phyloP scores from a whole-genome alignment of 2,113 vertebrate species.

The Phrynosoma blainvillii region DNA sequence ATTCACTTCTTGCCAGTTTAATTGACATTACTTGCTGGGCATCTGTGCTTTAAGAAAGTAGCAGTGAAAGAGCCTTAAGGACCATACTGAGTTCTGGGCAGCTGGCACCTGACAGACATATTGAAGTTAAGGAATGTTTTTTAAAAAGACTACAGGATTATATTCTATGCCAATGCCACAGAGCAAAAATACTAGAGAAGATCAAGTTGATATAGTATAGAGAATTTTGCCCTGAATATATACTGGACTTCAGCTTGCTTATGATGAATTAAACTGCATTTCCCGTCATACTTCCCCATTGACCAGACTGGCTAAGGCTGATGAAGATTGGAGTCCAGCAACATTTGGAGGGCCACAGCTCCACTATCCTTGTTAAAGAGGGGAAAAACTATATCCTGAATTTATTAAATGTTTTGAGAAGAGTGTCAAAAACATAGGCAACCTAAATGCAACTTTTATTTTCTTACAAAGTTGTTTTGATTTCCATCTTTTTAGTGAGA shows the following conservation, averaged over 20 bases:
- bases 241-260: neutral
- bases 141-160: neutral
- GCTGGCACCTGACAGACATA: neutral
- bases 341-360: neutral
- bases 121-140: neutral
- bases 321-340: neutral
- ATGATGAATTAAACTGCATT: neutral
- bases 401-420: neutral
- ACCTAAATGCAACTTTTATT: constrained; percentile 33
- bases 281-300: neutral
- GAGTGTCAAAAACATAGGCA: neutral
- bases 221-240: too few relatives aligned
- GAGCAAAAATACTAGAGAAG: neutral
- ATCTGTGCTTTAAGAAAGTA: neutral
- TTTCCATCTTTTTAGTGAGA: constrained; percentile 74
- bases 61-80: neutral
- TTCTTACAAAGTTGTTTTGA: constrained; percentile 40
- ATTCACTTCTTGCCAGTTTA: neutral
- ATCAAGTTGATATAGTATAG: neutral
- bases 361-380: neutral
- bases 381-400: neutral
- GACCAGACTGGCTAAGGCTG: neutral
- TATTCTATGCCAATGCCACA: neutral
- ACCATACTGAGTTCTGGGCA: neutral
- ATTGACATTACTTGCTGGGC: neutral